Conservation (phyloP, 2,888 invertebrate species). For the Meiosimyza decipiens region DNA sequence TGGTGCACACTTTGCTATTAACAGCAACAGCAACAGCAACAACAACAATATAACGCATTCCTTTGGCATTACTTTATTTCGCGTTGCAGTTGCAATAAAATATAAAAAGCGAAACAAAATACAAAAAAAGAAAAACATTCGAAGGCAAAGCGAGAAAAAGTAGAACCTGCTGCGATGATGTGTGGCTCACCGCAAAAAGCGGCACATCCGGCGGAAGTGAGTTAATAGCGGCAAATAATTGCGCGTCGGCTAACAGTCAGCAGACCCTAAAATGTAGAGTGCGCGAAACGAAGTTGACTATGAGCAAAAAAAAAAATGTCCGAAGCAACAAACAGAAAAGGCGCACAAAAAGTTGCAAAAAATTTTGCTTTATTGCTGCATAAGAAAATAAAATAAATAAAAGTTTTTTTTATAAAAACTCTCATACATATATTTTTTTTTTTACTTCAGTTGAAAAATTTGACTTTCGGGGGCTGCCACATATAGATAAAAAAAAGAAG, state of each 20-base stretch:
- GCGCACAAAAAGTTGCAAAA: background rate
- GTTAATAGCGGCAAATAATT: background rate
- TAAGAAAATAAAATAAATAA: background rate
- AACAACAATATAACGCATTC: background rate
- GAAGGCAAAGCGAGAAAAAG: no score
- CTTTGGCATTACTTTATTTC: conserved; percentile 5
- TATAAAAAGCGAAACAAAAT: background rate
- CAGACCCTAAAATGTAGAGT: background rate
- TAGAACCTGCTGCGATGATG: background rate
- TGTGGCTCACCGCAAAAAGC: background rate
- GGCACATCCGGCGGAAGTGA: conserved; percentile 5
- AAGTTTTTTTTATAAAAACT: background rate
- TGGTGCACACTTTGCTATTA: no score
- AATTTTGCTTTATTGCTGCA: background rate
- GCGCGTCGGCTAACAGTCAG: background rate
- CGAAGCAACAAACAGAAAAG: no score
- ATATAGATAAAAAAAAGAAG: background rate
- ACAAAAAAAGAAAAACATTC: no score
- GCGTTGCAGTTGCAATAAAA: conserved; percentile 14
- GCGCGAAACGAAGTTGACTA: background rate
- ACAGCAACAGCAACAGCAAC: no score
- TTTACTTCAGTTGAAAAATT: conserved; percentile 7
- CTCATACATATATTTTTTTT: no score
- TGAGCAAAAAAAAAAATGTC: background rate
- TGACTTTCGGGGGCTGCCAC: conserved; percentile 16